Conservation (phyloP, 2,113 vertebrate genomes). For the Dendropsophus ebraccatus region DNA sequence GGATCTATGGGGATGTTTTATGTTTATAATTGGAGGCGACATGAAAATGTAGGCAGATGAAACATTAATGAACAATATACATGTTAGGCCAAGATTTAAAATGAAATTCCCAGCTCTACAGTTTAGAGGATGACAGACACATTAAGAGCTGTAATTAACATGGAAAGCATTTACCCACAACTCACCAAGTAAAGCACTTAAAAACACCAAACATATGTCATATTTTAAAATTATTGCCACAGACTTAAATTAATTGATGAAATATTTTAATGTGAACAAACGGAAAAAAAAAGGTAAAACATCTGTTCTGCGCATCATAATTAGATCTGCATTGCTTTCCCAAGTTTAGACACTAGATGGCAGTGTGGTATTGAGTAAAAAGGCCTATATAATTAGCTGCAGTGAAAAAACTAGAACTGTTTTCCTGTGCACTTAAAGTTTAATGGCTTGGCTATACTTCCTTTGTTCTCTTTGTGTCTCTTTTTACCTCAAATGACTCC, state of each 20-base stretch:
- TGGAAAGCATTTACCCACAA: conserved; percentile 16
- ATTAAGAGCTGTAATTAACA: conserved; percentile 12
- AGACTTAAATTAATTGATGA: conserved; percentile 28
- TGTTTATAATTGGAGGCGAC: conserved; percentile 18
- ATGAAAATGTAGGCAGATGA: background rate
- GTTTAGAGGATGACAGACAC: conserved; percentile 20
- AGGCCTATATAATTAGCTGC: conserved; percentile 1
- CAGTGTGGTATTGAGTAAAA: conserved; percentile 35
- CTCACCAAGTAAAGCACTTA: conserved; percentile 7
- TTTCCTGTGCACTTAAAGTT: conserved; percentile 53
- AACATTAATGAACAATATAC: conserved; percentile 35
- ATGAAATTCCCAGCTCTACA: background rate
- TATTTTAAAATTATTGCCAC: conserved; percentile 6
- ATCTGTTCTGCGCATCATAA: conserved; percentile 4
- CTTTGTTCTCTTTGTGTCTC: conserved; percentile 54
- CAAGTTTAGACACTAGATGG: conserved; percentile 22
- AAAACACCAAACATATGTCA: conserved; percentile 7
- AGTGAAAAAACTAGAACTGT: conserved; percentile 30
- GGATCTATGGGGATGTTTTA: background rate
- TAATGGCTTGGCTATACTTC: conserved; percentile 52
- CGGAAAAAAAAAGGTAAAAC: background rate
- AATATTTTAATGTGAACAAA: conserved; percentile 39
- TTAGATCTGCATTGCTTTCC: background rate
- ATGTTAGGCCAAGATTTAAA: conserved; percentile 5
- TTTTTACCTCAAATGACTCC: conserved; percentile 52